Base-by-base conservation (phyloP, 2,113 vertebrate genomes). In the Orientallactaga bullata region DNA sequence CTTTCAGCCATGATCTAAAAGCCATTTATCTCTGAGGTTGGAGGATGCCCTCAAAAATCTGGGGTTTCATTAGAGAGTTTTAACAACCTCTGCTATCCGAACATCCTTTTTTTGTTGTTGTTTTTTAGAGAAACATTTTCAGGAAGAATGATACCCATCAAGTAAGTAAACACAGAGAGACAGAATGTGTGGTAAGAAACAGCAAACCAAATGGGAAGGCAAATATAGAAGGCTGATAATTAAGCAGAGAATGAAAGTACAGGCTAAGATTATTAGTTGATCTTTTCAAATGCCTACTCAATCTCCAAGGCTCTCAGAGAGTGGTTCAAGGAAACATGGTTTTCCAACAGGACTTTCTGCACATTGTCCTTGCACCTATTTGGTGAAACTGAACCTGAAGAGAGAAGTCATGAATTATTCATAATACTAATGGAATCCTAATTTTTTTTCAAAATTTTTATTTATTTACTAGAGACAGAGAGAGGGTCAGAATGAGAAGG, bases 21-120 rank as follows among this genome's bases (percentile, higher is more conserved):
- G 30, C 16, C 42, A 79, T 73, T 94, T 47, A 63, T 89, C 24
- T 88, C 28, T 83, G 79, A 85, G 60, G 18, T 35, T 80, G n/a
- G 7, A 30, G 15, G 1, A 15, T 68, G 42, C 16, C 66, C n/a
- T 89, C 30, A 93, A 61, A 85, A 87, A 3, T 78, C 79, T 80
- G 80, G 35, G 23, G 88, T 96, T 69, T 91, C 81, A 91, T 55
- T 55, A 55, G 15, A 55, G 55, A 15, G 12, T 16, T 55, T 55
- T 55, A 55, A 12, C 55, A 89, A 17, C 26, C 32, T 61, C 23
- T 51, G 83, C 88, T 65, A 12, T 4, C 24, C 5, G 42, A 47
- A 58, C 51, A 37, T 58, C 88, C n/a, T 95, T 82, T 2, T 12
- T 90, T 68, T 81, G 13, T 39, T n/a, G n/a, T n/a, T n/a, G n/a